Conservation (phyloP, 2,888 invertebrate species). For the Drosophila nr. perissopoda region DNA sequence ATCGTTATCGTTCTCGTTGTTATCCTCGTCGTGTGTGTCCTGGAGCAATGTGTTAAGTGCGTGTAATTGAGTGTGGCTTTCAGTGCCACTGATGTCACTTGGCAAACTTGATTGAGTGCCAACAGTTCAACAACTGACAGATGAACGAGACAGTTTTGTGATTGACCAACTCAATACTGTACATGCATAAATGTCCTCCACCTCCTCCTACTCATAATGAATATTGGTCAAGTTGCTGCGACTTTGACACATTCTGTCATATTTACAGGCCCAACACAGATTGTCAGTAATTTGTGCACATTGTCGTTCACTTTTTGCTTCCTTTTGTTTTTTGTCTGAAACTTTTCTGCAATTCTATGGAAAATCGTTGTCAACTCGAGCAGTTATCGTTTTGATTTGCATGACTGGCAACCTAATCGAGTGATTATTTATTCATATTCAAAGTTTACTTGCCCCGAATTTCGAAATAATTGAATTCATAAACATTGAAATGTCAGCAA, state of each 20-base stretch:
- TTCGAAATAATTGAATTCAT: background rate
- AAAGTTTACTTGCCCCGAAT: background rate
- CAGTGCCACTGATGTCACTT: constrained; percentile 61
- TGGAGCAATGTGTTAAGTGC: constrained; percentile 56
- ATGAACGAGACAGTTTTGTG: constrained; percentile 27
- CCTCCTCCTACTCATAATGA: constrained; percentile 8
- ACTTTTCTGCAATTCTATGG: constrained; percentile 3
- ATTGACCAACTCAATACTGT: constrained; percentile 33
- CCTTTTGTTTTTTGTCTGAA: background rate
- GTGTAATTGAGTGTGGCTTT: constrained; percentile 71
- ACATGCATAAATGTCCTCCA: constrained; percentile 25
- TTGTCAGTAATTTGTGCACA: constrained; percentile 23
- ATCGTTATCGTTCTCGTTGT: constrained; percentile 3
- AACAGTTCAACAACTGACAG: constrained; percentile 25
- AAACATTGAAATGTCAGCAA: background rate
- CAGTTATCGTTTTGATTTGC: constrained; percentile 1
- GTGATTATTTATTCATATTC: constrained; percentile 9
- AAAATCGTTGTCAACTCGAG: background rate
- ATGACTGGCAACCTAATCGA: constrained; percentile 6
- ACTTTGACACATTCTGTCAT: constrained; percentile 26
- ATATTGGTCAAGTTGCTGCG: constrained; percentile 23
- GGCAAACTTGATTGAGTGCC: constrained; percentile 63
- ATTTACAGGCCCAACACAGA: constrained; percentile 12
- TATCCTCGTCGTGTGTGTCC: constrained; percentile 4
- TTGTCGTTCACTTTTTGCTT: background rate